Percentiles rank a stretch among this genome's conserved stretches.
Evolutionary conservation across 2,113 vertebrate genomes (phyloP).

Genomic region (Microtus oregoni): DNA sequence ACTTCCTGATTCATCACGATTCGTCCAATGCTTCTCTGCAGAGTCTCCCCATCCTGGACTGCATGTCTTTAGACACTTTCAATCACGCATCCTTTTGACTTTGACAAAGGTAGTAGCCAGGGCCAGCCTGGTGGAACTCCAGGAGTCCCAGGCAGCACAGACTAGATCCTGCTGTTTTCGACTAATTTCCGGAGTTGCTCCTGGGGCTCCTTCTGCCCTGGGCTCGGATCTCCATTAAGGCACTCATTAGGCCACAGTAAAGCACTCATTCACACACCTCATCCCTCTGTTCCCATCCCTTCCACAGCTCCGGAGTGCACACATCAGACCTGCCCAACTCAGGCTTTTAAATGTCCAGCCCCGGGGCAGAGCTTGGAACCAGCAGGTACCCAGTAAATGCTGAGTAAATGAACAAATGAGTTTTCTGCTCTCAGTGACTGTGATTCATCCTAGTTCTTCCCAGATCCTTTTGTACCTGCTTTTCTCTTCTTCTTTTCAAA

Average conservation of each 20-base stretch:
- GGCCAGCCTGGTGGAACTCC: background rate
- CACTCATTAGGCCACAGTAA: background rate
- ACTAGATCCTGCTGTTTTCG: background rate
- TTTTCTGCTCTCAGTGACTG: conserved; percentile 12
- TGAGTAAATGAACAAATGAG: background rate
- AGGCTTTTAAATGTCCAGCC: conserved; percentile 41
- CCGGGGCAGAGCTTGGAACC: background rate
- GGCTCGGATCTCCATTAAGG: conserved; percentile 16
- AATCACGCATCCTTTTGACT: conserved; percentile 4
- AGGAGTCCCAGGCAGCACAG: background rate
- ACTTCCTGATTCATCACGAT: background rate
- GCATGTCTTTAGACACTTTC: background rate
- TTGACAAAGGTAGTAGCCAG: background rate
- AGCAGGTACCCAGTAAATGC: background rate
- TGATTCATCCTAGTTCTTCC: conserved; percentile 12
- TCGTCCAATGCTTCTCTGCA: background rate
- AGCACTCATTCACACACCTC: background rate
- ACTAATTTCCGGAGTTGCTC: conserved; percentile 19
- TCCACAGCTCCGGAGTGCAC: background rate
- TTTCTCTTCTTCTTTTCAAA: background rate
- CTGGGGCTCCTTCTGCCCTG: background rate
- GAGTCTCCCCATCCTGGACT: background rate
- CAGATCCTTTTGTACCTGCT: background rate
- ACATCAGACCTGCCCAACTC: background rate
- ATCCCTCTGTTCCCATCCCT: background rate